Percentiles rank a stretch among this genome's conserved stretches.
These are phyloP conservation scores for Oceanodroma leucorhoa DNA, from an alignment of 2,797 vertebrate species.

Conservation along the genomic window DNA sequence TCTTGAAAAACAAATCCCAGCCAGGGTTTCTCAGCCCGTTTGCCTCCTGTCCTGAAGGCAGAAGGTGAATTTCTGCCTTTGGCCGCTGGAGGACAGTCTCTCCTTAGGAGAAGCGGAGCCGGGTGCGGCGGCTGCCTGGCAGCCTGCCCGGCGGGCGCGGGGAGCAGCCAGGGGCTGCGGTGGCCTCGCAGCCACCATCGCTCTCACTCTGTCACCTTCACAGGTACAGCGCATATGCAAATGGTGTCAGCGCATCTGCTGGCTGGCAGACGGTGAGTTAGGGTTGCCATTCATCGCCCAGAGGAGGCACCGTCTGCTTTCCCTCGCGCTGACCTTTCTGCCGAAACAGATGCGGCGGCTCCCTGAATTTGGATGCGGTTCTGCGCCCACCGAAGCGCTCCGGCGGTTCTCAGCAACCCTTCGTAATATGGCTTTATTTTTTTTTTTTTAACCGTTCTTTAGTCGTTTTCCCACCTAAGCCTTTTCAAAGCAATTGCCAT, in stretches of 20 bases:
- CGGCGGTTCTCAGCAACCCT: neutral
- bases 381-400: neutral
- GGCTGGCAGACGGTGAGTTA: conserved; percentile 33
- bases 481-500: neutral
- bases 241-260: conserved; percentile 51
- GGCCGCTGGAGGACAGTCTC: conserved; percentile 71
- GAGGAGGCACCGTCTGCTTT: conserved; percentile 36
- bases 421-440: neutral
- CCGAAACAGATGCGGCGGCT: conserved; percentile 11
- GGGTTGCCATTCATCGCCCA: conserved; percentile 18
- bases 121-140: neutral
- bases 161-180: neutral
- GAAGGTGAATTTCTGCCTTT: neutral
- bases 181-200: neutral
- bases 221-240: conserved; percentile 53
- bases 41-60: accelerated
- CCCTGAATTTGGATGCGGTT: conserved; percentile 1
- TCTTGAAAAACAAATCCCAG: neutral
- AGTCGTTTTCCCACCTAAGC: neutral
- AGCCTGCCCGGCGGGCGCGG: neutral
- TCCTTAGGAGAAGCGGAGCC: neutral
- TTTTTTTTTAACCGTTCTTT: neutral
- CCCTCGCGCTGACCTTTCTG: conserved; percentile 52
- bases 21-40: accelerated
- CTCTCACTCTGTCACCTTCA: conserved; percentile 57